Evolutionary conservation across 2,797 vertebrate species (phyloP).

Genomic region (Coranthus polyacanthus): DNA sequence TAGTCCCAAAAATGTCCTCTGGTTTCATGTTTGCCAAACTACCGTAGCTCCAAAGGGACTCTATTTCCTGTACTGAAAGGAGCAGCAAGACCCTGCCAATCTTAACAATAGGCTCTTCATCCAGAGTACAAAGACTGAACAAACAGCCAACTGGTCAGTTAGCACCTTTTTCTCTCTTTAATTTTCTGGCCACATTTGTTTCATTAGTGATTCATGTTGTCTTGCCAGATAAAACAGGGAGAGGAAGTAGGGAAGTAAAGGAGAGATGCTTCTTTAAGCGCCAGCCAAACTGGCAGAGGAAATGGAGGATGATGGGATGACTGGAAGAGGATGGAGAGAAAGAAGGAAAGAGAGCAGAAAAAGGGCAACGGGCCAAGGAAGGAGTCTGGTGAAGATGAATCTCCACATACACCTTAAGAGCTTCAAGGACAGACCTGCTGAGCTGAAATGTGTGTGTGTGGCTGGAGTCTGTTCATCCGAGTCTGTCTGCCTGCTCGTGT

Average conservation of each 20-base stretch:
- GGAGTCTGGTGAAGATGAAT: conserved; percentile 36
- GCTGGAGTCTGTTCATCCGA: neutral
- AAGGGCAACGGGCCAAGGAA: conserved; percentile 29
- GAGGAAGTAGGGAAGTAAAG: conserved; percentile 12
- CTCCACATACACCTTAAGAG: conserved; percentile 39
- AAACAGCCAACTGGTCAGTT: conserved; percentile 54
- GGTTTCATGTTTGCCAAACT: conserved; percentile 45
- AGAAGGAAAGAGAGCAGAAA: neutral
- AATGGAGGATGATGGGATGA: conserved; percentile 16
- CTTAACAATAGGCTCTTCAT: conserved; percentile 40
- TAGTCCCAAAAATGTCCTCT: conserved; percentile 14
- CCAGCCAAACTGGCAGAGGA: conserved; percentile 30
- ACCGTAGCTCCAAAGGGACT: conserved; percentile 32
- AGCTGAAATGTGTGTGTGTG: conserved; percentile 16
- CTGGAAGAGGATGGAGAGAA: conserved; percentile 2
- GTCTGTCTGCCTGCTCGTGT: no score
- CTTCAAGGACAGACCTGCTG: conserved; percentile 44
- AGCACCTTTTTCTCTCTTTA: conserved; percentile 18
- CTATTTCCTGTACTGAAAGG: conserved; percentile 25
- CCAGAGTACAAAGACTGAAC: conserved; percentile 29
- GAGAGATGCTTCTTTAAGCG: conserved; percentile 17
- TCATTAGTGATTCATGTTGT: conserved; percentile 32
- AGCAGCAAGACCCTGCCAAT: conserved; percentile 41
- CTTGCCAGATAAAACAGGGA: conserved; percentile 10
- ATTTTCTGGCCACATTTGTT: conserved; percentile 31